Percentiles rank a stretch among this genome's conserved stretches.
These are phyloP conservation scores for Pollenia angustigena DNA, from an alignment of 2,888 invertebrate species.

Conservation along the genomic window DNA sequence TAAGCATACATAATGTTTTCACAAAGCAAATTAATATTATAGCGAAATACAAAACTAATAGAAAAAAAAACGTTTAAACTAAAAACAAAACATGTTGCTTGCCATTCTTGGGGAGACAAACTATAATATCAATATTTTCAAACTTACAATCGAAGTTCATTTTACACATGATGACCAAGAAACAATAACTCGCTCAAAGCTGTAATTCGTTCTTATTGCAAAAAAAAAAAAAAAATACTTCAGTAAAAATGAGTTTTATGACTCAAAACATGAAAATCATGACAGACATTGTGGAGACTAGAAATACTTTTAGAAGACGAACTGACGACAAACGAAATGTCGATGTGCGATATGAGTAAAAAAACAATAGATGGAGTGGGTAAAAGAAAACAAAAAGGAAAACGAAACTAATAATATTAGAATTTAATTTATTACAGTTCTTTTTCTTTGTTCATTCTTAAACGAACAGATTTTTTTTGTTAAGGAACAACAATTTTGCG, in stretches of 20 bases:
- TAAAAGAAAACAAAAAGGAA: background rate
- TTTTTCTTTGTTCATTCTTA: too few species aligned
- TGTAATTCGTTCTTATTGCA: background rate
- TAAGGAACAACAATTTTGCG: too few species aligned
- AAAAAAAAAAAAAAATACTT: background rate
- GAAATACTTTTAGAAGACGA: background rate
- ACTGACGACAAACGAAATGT: background rate
- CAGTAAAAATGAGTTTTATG: conserved; percentile 16
- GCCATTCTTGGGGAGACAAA: conserved; percentile 47
- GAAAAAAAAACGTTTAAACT: conserved; percentile 22
- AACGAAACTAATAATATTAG: too few species aligned
- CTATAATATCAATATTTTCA: conserved; percentile 24
- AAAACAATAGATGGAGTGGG: background rate
- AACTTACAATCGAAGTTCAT: background rate
- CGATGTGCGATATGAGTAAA: background rate
- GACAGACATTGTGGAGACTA: conserved; percentile 60
- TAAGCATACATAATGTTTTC: conserved; percentile 61
- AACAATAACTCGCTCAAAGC: conserved; percentile 11
- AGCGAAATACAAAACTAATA: conserved; percentile 37
- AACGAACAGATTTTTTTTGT: too few species aligned
- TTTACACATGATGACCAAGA: conserved; percentile 25
- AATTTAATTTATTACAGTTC: too few species aligned
- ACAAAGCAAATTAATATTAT: conserved; percentile 57
- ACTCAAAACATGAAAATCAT: conserved; percentile 20
- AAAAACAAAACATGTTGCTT: conserved; percentile 30